phyloP scores from a whole-genome alignment of 2,888 invertebrate genomes.

The Ernsta delagoae region DNA sequence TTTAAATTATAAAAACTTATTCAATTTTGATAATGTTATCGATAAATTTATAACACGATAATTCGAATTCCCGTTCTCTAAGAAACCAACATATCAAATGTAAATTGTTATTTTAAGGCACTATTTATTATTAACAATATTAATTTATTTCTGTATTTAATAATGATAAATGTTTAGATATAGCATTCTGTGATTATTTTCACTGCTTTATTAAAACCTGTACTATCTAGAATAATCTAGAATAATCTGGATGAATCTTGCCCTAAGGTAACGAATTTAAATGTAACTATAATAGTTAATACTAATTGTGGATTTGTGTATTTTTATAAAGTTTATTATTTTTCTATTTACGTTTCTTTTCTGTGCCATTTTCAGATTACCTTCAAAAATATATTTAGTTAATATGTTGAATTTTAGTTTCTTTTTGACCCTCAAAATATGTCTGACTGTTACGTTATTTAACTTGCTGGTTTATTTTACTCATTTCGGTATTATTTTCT shows the following conservation, averaged over 20 bases:
- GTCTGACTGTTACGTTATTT: no score
- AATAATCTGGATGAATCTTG: constrained; percentile 57
- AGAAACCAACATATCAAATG: constrained; percentile 60
- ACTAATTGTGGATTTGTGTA: constrained; percentile 37
- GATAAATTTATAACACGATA: not conserved
- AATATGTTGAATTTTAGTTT: constrained; percentile 29
- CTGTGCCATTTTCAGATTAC: constrained; percentile 55
- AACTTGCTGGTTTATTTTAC: not conserved
- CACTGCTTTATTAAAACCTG: constrained; percentile 48
- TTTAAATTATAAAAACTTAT: not conserved
- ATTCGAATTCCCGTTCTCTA: constrained; percentile 50
- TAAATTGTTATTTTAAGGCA: constrained; percentile 47
- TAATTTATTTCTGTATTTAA: constrained; percentile 60
- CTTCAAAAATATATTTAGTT: constrained; percentile 35
- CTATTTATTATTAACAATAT: constrained; percentile 47
- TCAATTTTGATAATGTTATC: no score
- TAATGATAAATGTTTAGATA: constrained; percentile 20
- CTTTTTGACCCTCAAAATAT: not conserved
- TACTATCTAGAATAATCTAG: constrained; percentile 37
- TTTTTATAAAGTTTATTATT: constrained; percentile 41
- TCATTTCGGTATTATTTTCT: not conserved
- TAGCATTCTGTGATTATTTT: constrained; percentile 60
- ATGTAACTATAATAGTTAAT: constrained; percentile 27
- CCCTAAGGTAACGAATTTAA: constrained; percentile 74
- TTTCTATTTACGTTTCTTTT: constrained; percentile 48